Base-by-base conservation (phyloP, 35 echinoderm and acorn worm species). In the Apostichopus californicus region DNA sequence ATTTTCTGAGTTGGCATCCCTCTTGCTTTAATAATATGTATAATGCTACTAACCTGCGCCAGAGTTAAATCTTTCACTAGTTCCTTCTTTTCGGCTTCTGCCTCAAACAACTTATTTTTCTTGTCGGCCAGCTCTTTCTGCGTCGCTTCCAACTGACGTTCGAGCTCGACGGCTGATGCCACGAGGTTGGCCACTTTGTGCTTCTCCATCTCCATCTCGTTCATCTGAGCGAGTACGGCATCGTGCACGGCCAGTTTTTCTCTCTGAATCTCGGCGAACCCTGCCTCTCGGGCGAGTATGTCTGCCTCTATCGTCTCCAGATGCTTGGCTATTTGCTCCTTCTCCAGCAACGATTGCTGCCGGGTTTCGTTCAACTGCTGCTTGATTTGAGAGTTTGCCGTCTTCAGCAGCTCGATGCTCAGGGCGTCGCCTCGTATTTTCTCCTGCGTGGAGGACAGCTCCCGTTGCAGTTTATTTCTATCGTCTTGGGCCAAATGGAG, bases 261-360 rank as follows among this genome's bases (percentile, higher is more conserved):
- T 70, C 93, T 86, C 73, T 98, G 94, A 24, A 98, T 96, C 20
- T 95, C 93, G 5, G 81, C 88, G 88, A 99, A 99, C 10, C 95
- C 89, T 65, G 95, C 95, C 73, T 99, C 97, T 52, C 97, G 86
- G 14, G 95, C 93, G 23, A 99, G 73, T 65, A 99, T 96, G 71
- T 99, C 97, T 15, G 97, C 93, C 90, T 99, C 97, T 28, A 99
- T 99, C 14, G 97, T 96, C 90, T 99, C 97, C 17, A 99, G 90
- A 73, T 99, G 95, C 80, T 96, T 96, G 68, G 97, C 97, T 7
- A 99, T 95, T 91, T 93, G 93, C 71, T 99, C 97, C 70, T 99
- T 99, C 91, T 99, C 97, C 79, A 93, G 88, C 23, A 99, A 77
- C 13, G 95, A 92, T 55, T 94, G 95, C 92, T 99, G 97, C 25